phyloP scores from a whole-genome alignment of 2,113 vertebrate genomes.

The Rhinoderma darwinii region DNA sequence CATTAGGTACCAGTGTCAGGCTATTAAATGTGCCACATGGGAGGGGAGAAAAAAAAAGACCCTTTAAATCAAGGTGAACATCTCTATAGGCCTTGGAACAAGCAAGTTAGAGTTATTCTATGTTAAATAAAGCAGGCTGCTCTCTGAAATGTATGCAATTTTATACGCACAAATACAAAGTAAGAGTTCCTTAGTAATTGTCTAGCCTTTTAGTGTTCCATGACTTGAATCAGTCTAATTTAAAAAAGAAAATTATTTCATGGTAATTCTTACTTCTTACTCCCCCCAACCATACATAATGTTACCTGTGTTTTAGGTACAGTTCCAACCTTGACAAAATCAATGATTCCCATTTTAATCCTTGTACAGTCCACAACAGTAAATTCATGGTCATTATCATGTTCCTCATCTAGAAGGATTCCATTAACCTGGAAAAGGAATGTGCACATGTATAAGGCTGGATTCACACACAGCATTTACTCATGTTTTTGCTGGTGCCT shows the following conservation, averaged over 20 bases:
- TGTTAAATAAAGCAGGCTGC: no score
- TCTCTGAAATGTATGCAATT: no score
- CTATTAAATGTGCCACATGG: no score
- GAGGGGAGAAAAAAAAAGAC: no score
- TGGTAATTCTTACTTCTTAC: not conserved
- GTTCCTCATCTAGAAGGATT: conserved; percentile 1
- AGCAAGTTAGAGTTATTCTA: no score
- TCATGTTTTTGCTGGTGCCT: no score
- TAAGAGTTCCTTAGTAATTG: not conserved
- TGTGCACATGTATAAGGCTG: not conserved
- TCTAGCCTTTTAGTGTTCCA: not conserved
- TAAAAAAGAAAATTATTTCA: no score
- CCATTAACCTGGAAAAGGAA: conserved; percentile 20
- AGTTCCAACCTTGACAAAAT: conserved; percentile 20
- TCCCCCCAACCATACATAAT: not conserved
- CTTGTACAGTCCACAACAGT: conserved; percentile 24
- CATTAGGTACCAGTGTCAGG: no score
- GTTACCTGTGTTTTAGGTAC: conserved; percentile 20
- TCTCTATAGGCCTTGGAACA: no score
- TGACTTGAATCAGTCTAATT: not conserved
- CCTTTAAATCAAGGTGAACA: no score
- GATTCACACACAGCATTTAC: not conserved
- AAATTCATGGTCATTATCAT: not conserved
- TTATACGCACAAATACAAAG: no score
- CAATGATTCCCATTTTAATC: not conserved